Evolutionary conservation across 2,113 vertebrate genomes (phyloP), one percentile per base, ranked within the genome.

Genomic region (Dendropsophus ebraccatus): DNA sequence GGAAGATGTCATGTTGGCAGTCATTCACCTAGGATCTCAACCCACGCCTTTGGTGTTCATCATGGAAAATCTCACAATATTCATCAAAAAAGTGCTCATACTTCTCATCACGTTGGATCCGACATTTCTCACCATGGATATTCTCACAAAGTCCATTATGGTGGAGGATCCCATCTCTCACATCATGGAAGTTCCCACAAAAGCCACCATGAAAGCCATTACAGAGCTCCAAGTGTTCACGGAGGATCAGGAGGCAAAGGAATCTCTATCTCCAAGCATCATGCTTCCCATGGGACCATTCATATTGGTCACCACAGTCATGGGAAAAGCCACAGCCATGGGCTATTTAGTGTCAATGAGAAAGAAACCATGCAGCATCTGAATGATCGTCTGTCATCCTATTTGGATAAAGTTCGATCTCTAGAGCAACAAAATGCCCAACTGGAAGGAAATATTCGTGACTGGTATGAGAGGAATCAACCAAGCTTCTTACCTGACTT

Each of bases 181-280:
- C 65, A 82, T 30, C 65, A 70, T 82, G 35, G 16, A 58, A 52
- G 62, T 28, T 75, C 70, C 13, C 82, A 84, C n/a, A 75, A 58
- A 37, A 23, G 17, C 35, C 82, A 76, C 9, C 82, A 56, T 49
- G 54, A 73, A 0, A 75, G 89, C 23, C 41, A 88, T 88, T 93
- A 91, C 65, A 95, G 97, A 83, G 92, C 97, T n/a, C 93, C 94
- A 84, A 99, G 97, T 79, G 93, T 99, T 72, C 94, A 96, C 0
- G 96, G 95, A 4, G 93, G 90, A 23, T 85, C 76, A 67, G 83
- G 76, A 69, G 83, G 73, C n/a, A 86, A 80, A 54, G 77, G 84
- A 56, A 72, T 78, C 58, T 80, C 77, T 13, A 54, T 86, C 25
- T 78, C 84, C 52, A 72, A 47, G 17, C 37, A 78, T 37, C 37